Base-by-base conservation (phyloP, 1,140 invertebrate genomes). In the Zaprionus africanus region DNA sequence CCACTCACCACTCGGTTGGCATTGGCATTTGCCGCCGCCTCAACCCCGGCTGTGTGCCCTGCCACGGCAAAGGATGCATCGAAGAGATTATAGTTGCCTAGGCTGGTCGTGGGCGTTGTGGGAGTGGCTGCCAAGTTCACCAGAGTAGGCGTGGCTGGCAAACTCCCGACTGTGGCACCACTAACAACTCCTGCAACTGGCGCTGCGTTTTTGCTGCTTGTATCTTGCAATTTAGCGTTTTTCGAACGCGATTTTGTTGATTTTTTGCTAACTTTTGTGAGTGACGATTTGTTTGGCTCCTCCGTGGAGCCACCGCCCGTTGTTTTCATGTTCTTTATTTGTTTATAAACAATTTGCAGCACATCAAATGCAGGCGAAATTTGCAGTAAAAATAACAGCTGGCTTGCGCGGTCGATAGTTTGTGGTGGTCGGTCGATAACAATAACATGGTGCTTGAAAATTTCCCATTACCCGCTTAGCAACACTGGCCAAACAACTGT, bases 231-330 rank as follows among this genome's bases (percentile, higher is more conserved):
- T 65, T 92, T 92, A 0, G 81, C 57, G 13, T 82, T 74, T 76
- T 91, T 92, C 6, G 86, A 66, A 3, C 91, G 85, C 5, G 91
- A 91, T 61, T 92, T 92, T 19, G 91, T 90, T 5, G 88, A 85
- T 70, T 92, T 92, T 38, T 92, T 92, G 43, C 49, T 91, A 3
- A 82, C 73, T 76, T 91, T 92, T 17, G 59, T 75, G 49, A 79
- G 62, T 26, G 76, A 66, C 7, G 83, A 65, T 67, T 91, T 92
- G 51, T 57, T 60, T 54, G 85, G 69, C 67, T 92, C 82, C 56
- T 92, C 91, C 24, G 82, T 46, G 17, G 69, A 70, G 24, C 67
- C 77, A 56, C 58, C 73, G 19, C 75, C 78, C 3, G 85, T 75
- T 58, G 75, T 83, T 81, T 92, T 92, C 91, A 92, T 92, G 19